Evolutionary conservation across 2,797 vertebrate species (phyloP), one percentile per base, ranked within the genome.

Genomic region (Pseudomugil gertrudae): DNA sequence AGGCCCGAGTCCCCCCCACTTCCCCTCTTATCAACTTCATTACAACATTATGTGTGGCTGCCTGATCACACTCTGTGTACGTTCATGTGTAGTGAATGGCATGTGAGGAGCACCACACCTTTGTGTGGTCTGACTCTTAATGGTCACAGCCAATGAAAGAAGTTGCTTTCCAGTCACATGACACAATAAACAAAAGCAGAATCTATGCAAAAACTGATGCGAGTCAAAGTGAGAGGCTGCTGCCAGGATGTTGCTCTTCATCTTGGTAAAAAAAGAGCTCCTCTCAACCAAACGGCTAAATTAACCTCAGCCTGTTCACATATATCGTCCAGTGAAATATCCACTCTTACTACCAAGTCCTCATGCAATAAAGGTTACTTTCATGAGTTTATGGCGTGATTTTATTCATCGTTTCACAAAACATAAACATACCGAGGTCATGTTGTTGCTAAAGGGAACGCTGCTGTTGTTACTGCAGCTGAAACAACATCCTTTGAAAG

Each of bases 401-500:
- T n/a, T 57, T 65, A 53, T 60, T 66, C 58, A 36, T 63, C 23
- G 63, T 74, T 67, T 55, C 32, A 35, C 45, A 59, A 59, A 69
- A 14, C 11, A 50, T 26, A 66, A 68, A 68, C 36, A 35, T 52
- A 30, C 55, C 30, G 81, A 79, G 81, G 78, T 84, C 69, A 13
- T 51, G 70, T 14, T 69, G 32, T 63, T 52, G 58, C 55, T 64
- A 53, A 68, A 33, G 56, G 65, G 63, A 58, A 57, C 29, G 45
- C 8, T 65, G 72, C 59, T 40, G 71, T 80, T 84, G 82, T 63
- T 74, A 35, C 38, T 69, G 45, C 57, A 90, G 90, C 89, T 91
- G 89, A 58, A 84, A 64, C 84, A 90, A 88, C 84, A 90, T 9
- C 57, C 78, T 66, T 72, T 68, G 58, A n/a, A 47, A 60, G 65